phyloP scores from a whole-genome alignment of 2,797 vertebrate genomes.

The Rhabdophis nuchalis region DNA sequence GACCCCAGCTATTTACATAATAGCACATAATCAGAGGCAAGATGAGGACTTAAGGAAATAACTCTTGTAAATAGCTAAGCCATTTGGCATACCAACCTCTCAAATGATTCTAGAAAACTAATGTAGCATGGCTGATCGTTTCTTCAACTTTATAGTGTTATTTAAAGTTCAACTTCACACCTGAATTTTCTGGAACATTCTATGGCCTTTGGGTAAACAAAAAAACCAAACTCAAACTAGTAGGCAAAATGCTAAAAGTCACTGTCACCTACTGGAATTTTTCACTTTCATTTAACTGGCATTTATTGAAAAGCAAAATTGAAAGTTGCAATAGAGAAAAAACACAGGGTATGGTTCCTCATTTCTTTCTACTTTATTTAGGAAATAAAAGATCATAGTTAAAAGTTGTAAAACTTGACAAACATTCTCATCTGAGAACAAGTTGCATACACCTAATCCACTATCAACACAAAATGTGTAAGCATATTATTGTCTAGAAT shows the following conservation, averaged over 20 bases:
- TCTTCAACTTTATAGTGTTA: conserved; percentile 44
- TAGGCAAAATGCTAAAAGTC: conserved; percentile 54
- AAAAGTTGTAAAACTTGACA: conserved; percentile 16
- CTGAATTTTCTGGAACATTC: conserved; percentile 58
- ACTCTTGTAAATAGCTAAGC: conserved; percentile 29
- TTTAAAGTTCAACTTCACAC: conserved; percentile 59
- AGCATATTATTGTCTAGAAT: neutral
- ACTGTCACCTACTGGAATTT: conserved; percentile 45
- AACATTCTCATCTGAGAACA: conserved; percentile 13
- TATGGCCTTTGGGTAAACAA: conserved; percentile 65
- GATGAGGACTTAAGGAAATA: neutral
- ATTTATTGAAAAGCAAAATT: conserved; percentile 31
- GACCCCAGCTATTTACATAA: neutral
- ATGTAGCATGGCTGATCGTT: conserved; percentile 44
- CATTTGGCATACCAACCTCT: conserved; percentile 38
- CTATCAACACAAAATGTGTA: neutral
- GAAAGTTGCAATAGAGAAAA: conserved; percentile 40
- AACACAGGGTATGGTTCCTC: conserved; percentile 57
- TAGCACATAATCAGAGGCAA: conserved; percentile 22
- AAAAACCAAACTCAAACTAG: conserved; percentile 62
- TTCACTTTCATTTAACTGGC: conserved; percentile 43
- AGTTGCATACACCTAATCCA: neutral
- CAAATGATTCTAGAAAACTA: conserved; percentile 34
- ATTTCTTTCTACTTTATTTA: conserved; percentile 41
- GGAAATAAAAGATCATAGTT: conserved; percentile 32